These are phyloP conservation scores for Sarcophaga subvicina DNA, from an alignment of 2,888 invertebrate genomes.

Conservation along the genomic window DNA sequence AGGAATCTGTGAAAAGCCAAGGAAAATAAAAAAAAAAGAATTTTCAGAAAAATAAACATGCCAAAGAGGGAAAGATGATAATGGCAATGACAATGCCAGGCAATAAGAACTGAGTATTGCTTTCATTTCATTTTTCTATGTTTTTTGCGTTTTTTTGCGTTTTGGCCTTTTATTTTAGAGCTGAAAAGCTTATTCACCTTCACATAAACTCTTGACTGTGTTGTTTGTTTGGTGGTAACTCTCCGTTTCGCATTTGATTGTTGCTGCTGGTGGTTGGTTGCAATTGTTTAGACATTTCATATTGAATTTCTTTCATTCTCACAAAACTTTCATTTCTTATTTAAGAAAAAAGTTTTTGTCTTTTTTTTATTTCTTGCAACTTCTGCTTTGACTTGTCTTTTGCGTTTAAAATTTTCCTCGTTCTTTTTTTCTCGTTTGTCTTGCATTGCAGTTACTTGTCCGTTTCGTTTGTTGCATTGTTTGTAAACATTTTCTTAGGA, in stretches of 20 bases:
- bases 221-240: neutral
- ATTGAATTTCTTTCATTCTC: slow-evolving; percentile 24
- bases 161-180: neutral
- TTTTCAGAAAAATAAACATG: slow-evolving; percentile 33
- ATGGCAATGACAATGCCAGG: slow-evolving; percentile 42
- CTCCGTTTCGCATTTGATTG: slow-evolving; percentile 21
- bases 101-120: slow-evolving; percentile 5
- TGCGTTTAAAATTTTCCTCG: neutral
- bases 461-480: slow-evolving; percentile 41
- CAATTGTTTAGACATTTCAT: slow-evolving; percentile 49
- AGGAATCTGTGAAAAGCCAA: slow-evolving; percentile 18
- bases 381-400: slow-evolving; percentile 4
- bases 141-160: no score
- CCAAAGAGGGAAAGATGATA: slow-evolving; percentile 59
- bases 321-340: neutral
- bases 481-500: slow-evolving; percentile 60
- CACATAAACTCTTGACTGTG: slow-evolving; percentile 13
- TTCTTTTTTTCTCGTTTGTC: neutral
- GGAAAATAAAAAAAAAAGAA: neutral
- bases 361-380: slow-evolving; percentile 37
- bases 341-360: neutral
- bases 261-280: slow-evolving; percentile 8
- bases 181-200: slow-evolving; percentile 12
- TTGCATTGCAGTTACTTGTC: neutral
- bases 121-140: slow-evolving; percentile 13